These are phyloP conservation scores for Drosophila persimilis DNA, from an alignment of 1,140 invertebrate species.

Conservation along the genomic window DNA sequence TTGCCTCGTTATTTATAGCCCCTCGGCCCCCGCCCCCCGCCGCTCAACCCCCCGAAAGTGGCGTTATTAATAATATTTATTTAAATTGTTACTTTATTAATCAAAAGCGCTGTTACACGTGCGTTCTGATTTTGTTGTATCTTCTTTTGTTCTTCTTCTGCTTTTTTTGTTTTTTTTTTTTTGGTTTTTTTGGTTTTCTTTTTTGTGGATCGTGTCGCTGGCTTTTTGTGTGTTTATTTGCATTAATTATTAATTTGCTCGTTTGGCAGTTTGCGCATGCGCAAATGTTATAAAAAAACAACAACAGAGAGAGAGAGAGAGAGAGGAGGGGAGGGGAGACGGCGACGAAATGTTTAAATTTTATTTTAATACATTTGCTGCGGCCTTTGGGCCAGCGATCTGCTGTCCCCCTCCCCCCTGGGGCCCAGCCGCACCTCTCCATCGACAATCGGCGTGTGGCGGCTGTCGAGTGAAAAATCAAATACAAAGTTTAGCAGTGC, in stretches of 20 bases:
- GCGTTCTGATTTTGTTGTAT: constrained; percentile 66
- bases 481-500: constrained; percentile 38
- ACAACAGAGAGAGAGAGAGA: background rate
- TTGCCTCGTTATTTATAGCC: constrained; percentile 61
- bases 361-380: constrained; percentile 70
- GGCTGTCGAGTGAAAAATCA: constrained; percentile 65
- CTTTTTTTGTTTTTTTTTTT: constrained; percentile 28
- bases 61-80: constrained; percentile 72
- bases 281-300: constrained; percentile 63
- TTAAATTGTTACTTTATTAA: constrained; percentile 69
- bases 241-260: constrained; percentile 82
- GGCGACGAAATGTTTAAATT: constrained; percentile 69
- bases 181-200: constrained; percentile 33
- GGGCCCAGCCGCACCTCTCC: too few species aligned
- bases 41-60: constrained; percentile 22
- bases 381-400: constrained; percentile 19
- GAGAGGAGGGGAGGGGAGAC: constrained; percentile 30
- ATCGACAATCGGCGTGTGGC: constrained; percentile 60
- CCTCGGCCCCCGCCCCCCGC: background rate
- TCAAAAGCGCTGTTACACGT: constrained; percentile 70
- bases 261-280: constrained; percentile 77
- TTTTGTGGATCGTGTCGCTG: constrained; percentile 42
- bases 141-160: constrained; percentile 45
- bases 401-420: too few species aligned
- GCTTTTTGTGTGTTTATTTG: constrained; percentile 68